Base-by-base conservation (phyloP, 2,113 vertebrate genomes). In the Hepsetus odoe region DNA sequence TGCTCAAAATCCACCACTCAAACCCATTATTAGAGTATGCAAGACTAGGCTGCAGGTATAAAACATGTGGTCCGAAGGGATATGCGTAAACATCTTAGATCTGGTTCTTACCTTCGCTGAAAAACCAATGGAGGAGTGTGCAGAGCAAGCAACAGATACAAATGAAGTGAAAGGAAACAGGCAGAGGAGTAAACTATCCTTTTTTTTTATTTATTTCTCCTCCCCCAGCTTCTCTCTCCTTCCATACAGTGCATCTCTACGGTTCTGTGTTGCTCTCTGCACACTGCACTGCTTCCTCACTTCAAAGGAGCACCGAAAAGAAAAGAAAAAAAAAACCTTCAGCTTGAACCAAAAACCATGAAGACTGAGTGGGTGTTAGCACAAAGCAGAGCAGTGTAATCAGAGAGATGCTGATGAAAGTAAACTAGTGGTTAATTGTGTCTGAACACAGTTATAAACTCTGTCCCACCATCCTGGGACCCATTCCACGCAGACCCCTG, bases 211-310 rank as follows among this genome's bases (percentile, higher is more conserved):
- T 81, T 58, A 51, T 72, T 77, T 77, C 81, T 68, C 82, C 51
- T 82, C 81, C 86, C 79, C 20, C 81, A 80, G 70, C 61, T 61
- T 71, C 58, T 76, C 84, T 72, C 42, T 81, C 84, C 82, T 75
- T 82, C 86, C 83, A 81, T 78, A 65, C 70, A n/a, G 85, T 85
- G 88, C 87, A 88, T 86, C 85, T 86, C 79, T 82, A 81, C 82
- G 82, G 28, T 32, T 58, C 59, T 28, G 35, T 33, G 10, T 46
- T 75, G 72, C 78, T 83, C 42, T 80, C 59, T 87, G 88, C 89
- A 87, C 84, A 61, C 32, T 89, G 91, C 90, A 91, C 68, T 35
- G 89, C 88, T 92, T 93, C 91, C 91, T 92, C 88, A 84, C 87
- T 89, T 92, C 91, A 92, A 93, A 93, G 90, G 13, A 83, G 67